Evolutionary conservation across 2,113 vertebrate genomes (phyloP).

Genomic region (Zeus faber): DNA sequence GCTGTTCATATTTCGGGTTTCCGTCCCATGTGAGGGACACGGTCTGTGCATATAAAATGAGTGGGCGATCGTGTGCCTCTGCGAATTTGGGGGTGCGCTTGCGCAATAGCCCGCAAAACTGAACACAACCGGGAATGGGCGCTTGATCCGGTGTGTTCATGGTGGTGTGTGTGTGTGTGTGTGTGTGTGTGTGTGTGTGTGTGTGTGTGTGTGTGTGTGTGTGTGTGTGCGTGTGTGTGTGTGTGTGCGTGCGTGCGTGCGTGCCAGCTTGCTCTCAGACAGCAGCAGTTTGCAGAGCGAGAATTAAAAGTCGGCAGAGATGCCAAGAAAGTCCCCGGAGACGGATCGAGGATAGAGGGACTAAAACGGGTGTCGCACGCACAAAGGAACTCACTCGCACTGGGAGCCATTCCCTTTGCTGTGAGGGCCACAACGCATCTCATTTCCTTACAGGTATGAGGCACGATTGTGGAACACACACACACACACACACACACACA

Average conservation of each 20-base stretch:
- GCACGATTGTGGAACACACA: too few species aligned
- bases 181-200: slow-evolving; percentile 5
- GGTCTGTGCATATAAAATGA: too few species aligned
- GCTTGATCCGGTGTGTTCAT: neutral
- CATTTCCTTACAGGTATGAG: neutral
- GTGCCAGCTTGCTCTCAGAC: slow-evolving; percentile 64
- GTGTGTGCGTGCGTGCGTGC: slow-evolving; percentile 16
- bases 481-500: slow-evolving; percentile 12
- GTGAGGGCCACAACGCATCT: too few species aligned
- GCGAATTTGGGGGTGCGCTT: neutral
- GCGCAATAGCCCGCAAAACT: neutral
- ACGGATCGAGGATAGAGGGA: slow-evolving; percentile 66
- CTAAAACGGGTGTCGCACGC: slow-evolving; percentile 49
- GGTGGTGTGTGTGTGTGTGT: slow-evolving; percentile 19
- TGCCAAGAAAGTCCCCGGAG: slow-evolving; percentile 72
- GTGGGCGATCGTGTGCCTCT: neutral
- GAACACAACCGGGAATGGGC: neutral
- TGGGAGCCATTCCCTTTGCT: slow-evolving; percentile 44
- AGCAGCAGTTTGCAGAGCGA: slow-evolving; percentile 69
- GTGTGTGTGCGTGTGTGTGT: slow-evolving; percentile 9
- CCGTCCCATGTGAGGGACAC: too few species aligned
- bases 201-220: neutral
- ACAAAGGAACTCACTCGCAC: slow-evolving; percentile 24
- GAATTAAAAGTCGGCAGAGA: slow-evolving; percentile 69
- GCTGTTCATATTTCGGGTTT: too few species aligned